phyloP scores from a whole-genome alignment of 2,113 vertebrate species.

The Megalops atlanticus region DNA sequence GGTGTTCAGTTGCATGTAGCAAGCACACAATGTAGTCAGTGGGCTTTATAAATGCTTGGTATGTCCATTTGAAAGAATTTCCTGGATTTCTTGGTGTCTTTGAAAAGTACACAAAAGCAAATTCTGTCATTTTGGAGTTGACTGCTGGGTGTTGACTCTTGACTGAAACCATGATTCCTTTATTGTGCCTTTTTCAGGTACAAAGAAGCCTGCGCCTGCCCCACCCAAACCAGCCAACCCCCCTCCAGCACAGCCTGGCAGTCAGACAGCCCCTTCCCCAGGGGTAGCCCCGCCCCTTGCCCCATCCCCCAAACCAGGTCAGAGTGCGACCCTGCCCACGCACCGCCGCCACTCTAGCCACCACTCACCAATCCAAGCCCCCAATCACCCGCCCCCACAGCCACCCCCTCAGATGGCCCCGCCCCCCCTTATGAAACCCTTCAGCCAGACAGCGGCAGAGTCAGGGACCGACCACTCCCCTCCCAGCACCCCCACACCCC shows the following conservation, averaged over 20 bases:
- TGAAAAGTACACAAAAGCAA: no score
- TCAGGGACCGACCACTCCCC: conserved; percentile 74
- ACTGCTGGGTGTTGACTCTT: no score
- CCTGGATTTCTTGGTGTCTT: no score
- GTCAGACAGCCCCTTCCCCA: conserved; percentile 51
- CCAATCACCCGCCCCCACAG: conserved; percentile 89
- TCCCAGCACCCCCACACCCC: conserved; percentile 83
- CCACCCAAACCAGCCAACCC: conserved; percentile 84
- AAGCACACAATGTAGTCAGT: no score
- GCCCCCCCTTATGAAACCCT: conserved; percentile 52
- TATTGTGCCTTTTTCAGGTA: conserved; percentile 63
- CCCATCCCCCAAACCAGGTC: conserved; percentile 66
- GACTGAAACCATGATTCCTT: neutral
- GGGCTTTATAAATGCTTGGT: no score
- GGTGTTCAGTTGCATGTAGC: no score
- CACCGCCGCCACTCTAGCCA: conserved; percentile 77
- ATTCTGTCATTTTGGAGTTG: no score
- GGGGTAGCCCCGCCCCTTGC: conserved; percentile 56
- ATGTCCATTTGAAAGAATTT: no score
- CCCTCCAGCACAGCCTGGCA: no score
- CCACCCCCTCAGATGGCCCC: conserved; percentile 74
- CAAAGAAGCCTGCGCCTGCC: conserved; percentile 93
- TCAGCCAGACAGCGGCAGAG: conserved; percentile 49
- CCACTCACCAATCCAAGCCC: conserved; percentile 80
- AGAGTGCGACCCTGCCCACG: conserved; percentile 54